Base-by-base conservation (phyloP, 2,113 vertebrate genomes). In the Gnathochromis pfefferi region DNA sequence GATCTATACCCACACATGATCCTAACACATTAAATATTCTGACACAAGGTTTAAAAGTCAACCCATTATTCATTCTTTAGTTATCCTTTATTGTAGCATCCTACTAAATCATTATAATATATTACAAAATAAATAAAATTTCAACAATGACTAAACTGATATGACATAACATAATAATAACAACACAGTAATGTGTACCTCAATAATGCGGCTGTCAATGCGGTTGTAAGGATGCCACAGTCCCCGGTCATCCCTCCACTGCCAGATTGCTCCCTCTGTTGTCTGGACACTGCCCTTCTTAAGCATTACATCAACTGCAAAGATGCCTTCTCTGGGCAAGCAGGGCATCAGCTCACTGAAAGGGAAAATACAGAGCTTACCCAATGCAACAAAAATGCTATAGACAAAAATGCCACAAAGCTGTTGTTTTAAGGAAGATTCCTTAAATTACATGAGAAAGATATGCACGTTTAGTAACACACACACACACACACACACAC, bases 221-320 rank as follows among this genome's bases (percentile, higher is more conserved):
- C 98, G 97, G 95, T 99, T 99, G 95, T 99, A 99, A 4, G 99
- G 98, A 95, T 99, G 99, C 98, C 99, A 99, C 78, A 99, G 97
- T 83, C 98, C 99, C 45, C 99, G 96, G 94, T 99, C 98, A 91
- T 99, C 99, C 82, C 98, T 96, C 98, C 99, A 99, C 49, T 99
- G 98, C 99, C 99, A 99, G 90, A 99, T 98, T 1, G 98, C 98
- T 31, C 98, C 98, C 82, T 99, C 99, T 21, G 98, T 99, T 83
- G 98, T 98, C 96, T 99, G 98, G 2, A 98, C 97, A 40, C 98
- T 99, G 93, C 99, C 99, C 94, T 99, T 99, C 96, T 99, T 99
- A 82, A 99, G 95, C 98, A 99, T 99, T 87, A 98, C 95, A 94
- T 99, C 99, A 86, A 99, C 99, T 45, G 98, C 98, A 97, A 99